Evolutionary conservation across 2,888 invertebrate species (phyloP).

Genomic region (Apamea monoglypha): DNA sequence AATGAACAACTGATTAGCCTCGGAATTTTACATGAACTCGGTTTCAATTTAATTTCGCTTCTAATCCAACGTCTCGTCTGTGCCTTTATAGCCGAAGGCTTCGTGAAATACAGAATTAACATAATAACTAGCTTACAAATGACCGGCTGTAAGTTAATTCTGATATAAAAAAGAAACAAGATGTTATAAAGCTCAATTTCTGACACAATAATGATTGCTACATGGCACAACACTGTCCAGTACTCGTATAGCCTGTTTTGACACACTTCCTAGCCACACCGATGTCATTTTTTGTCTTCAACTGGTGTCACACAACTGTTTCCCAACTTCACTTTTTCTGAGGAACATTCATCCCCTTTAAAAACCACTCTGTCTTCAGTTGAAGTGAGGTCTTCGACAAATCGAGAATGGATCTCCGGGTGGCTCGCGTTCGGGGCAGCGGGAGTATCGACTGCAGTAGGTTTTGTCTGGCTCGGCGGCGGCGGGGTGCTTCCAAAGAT

Average conservation of each 20-base stretch:
- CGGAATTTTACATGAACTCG: background rate
- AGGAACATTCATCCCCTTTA: background rate
- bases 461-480: background rate
- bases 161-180: background rate
- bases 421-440: background rate
- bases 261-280: background rate
- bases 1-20: background rate
- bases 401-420: background rate
- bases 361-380: constrained; percentile 31
- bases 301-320: background rate
- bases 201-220: background rate
- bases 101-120: background rate
- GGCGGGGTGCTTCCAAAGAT: constrained; percentile 22
- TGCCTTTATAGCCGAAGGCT: background rate
- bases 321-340: background rate
- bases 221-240: constrained; percentile 7
- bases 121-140: background rate
- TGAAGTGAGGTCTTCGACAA: background rate
- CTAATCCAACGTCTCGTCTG: background rate
- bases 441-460: background rate
- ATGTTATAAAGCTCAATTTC: background rate
- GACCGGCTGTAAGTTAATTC: background rate
- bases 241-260: background rate
- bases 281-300: background rate
- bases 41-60: constrained; percentile 10